Evolutionary conservation across 2,113 vertebrate species (phyloP).

Genomic region (Ctenodactylus gundi): DNA sequence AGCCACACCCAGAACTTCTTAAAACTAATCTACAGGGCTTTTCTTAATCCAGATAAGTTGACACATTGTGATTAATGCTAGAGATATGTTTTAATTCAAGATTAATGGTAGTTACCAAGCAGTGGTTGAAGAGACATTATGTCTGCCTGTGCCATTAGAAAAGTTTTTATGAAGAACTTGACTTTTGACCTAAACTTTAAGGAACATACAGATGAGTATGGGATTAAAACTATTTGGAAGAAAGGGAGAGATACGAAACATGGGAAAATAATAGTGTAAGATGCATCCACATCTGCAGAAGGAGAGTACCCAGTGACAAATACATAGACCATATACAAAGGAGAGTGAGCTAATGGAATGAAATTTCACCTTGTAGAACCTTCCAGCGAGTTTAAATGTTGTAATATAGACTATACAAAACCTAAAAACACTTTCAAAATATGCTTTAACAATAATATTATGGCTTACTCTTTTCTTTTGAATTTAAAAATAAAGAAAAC

Average conservation of each 20-base stretch:
- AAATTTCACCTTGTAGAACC: background rate
- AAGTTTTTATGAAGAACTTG: background rate
- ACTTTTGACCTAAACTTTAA: background rate
- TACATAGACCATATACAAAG: background rate
- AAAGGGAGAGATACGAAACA: background rate
- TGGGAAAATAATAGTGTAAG: background rate
- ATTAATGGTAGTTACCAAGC: background rate
- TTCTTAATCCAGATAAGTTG: background rate
- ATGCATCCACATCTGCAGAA: background rate
- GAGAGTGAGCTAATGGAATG: background rate
- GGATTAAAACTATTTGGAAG: background rate
- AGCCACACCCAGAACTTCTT: no score
- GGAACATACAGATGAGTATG: background rate
- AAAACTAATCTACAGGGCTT: no score
- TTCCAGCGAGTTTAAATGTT: background rate
- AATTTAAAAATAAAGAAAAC: background rate
- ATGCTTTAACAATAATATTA: background rate
- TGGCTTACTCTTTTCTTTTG: background rate
- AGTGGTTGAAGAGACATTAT: background rate
- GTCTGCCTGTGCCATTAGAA: background rate
- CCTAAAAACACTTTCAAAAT: background rate
- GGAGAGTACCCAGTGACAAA: background rate
- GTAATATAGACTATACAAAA: background rate
- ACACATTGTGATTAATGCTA: background rate
- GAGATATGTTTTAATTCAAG: background rate